phyloP scores from a whole-genome alignment of 2,888 invertebrate species.

The Exephanes ischioxanthus region DNA sequence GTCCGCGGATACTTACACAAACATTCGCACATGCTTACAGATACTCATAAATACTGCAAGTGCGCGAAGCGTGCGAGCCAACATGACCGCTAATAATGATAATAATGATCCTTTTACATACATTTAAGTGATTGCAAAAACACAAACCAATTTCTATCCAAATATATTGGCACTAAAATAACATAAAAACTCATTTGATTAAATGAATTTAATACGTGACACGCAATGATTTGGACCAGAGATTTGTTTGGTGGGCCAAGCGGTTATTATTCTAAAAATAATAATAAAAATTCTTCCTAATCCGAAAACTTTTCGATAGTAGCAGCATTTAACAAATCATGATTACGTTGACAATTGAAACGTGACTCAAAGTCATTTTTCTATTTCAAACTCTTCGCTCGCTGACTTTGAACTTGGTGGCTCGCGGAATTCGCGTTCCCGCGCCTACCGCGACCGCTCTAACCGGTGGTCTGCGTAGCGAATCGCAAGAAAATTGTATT shows the following conservation, averaged over 20 bases:
- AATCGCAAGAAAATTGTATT: slow-evolving; percentile 62
- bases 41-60: too few relatives aligned
- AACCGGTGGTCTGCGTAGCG: slow-evolving; percentile 30
- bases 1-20: too few relatives aligned
- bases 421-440: slow-evolving; percentile 22
- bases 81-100: too few relatives aligned
- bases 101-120: too few relatives aligned
- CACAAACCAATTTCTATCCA: too few relatives aligned
- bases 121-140: too few relatives aligned
- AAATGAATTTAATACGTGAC: not conserved
- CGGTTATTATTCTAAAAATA: not conserved
- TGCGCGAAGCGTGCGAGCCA: too few relatives aligned
- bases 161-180: too few relatives aligned
- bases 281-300: not conserved
- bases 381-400: not conserved
- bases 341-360: not conserved
- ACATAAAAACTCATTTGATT: too few relatives aligned
- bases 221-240: not conserved
- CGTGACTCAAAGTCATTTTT: not conserved
- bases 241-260: not conserved
- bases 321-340: not conserved
- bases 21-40: too few relatives aligned
- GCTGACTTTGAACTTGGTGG: slow-evolving; percentile 14
- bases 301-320: not conserved
- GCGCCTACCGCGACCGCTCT: not conserved